phyloP scores from a whole-genome alignment of 2,113 vertebrate species.

The Centropus unirufus region DNA sequence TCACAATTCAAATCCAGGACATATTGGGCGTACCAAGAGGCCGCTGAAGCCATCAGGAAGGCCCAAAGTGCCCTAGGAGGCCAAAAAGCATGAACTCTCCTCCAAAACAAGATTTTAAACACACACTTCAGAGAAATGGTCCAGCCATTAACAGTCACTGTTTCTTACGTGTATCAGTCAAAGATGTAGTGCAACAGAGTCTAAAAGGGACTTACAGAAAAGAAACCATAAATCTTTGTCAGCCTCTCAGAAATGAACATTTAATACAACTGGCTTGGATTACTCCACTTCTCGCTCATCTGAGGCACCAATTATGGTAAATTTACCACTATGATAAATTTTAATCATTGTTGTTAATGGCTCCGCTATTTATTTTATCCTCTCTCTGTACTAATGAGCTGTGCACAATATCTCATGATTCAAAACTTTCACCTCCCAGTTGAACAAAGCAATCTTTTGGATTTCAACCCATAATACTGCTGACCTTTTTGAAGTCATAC shows the following conservation, averaged over 20 bases:
- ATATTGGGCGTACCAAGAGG: background rate
- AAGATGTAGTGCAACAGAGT: constrained; percentile 46
- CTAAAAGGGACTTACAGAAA: constrained; percentile 39
- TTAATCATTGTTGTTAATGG: constrained; percentile 62
- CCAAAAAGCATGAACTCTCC: background rate
- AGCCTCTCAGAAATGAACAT: constrained; percentile 56
- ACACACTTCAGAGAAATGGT: constrained; percentile 39
- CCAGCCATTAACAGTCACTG: constrained; percentile 24
- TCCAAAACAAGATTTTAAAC: constrained; percentile 45
- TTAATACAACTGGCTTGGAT: constrained; percentile 45
- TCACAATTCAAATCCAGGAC: background rate
- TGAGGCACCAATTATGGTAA: constrained; percentile 42
- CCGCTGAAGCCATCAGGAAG: background rate
- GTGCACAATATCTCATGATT: constrained; percentile 25
- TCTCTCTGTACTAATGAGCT: constrained; percentile 40
- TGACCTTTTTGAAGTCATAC: background rate
- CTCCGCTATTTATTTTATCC: constrained; percentile 42
- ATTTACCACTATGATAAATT: constrained; percentile 34
- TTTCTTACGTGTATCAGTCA: constrained; percentile 48
- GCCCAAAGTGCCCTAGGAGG: background rate
- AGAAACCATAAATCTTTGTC: constrained; percentile 65
- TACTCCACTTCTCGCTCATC: constrained; percentile 39
- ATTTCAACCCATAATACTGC: background rate
- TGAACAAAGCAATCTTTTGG: background rate
- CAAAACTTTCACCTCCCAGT: constrained; percentile 3